phyloP scores from a whole-genome alignment of 2,113 vertebrate species.

The Oryzias woworae region DNA sequence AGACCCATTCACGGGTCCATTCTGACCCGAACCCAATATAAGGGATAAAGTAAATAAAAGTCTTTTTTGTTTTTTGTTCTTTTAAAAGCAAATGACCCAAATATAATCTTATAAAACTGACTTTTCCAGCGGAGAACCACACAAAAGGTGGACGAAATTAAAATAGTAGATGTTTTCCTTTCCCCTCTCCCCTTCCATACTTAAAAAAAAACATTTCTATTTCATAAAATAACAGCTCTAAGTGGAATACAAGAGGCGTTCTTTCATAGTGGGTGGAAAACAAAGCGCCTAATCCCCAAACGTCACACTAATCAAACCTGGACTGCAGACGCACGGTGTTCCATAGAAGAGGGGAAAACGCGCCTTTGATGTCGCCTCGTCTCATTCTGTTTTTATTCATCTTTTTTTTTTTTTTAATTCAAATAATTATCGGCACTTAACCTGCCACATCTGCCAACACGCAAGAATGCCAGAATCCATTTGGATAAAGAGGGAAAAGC shows the following conservation, averaged over 20 bases:
- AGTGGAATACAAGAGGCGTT: slow-evolving; percentile 16
- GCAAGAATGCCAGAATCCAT: slow-evolving; percentile 65
- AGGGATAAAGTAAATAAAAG: no score
- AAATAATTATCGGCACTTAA: slow-evolving; percentile 73
- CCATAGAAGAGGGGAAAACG: slow-evolving; percentile 36
- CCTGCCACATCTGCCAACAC: slow-evolving; percentile 51
- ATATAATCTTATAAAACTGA: no score
- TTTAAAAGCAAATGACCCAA: no score
- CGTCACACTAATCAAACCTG: slow-evolving; percentile 54
- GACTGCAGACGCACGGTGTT: slow-evolving; percentile 9
- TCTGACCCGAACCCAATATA: no score
- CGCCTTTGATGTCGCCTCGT: slow-evolving; percentile 61
- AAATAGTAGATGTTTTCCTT: no score
- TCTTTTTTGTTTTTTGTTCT: no score
- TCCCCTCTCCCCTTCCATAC: slow-evolving; percentile 10
- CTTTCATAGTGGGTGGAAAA: slow-evolving; percentile 20
- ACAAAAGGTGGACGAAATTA: no score
- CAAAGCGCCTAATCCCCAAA: slow-evolving; percentile 39
- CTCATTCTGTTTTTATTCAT: slow-evolving; percentile 49
- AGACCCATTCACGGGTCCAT: no score
- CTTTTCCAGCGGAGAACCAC: no score
- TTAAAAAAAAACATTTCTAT: slow-evolving; percentile 12
- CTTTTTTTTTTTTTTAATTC: slow-evolving; percentile 52
- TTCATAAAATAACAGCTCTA: slow-evolving; percentile 22
- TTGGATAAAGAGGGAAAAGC: slow-evolving; percentile 41